Evolutionary conservation across 2,113 vertebrate genomes (phyloP).

Genomic region (Oryzias curvinotus): DNA sequence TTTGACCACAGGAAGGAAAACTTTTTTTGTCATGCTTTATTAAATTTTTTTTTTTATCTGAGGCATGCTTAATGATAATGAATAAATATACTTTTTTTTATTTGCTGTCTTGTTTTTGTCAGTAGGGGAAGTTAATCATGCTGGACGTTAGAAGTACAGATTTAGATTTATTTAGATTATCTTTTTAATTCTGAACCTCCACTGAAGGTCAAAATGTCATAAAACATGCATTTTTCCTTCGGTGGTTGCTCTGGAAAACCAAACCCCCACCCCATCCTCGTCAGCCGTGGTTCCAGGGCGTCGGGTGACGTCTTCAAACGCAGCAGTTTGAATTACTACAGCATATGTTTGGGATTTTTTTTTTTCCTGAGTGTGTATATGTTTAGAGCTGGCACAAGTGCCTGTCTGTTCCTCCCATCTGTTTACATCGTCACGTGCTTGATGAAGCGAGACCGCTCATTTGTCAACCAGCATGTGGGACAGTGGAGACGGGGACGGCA

Average conservation of each 20-base stretch:
- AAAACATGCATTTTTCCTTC: constrained; percentile 42
- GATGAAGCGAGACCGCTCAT: constrained; percentile 77
- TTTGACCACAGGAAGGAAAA: no score
- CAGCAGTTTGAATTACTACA: constrained; percentile 48
- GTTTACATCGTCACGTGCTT: constrained; percentile 76
- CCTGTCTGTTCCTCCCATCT: constrained; percentile 73
- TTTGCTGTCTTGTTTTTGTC: no score
- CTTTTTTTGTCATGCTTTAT: no score
- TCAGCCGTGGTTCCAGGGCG: constrained; percentile 29
- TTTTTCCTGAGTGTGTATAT: constrained; percentile 24
- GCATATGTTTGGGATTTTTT: constrained; percentile 61
- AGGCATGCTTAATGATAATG: no score
- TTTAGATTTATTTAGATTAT: no score
- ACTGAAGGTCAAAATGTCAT: constrained; percentile 35
- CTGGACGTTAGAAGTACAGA: no score
- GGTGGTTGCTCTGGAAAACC: constrained; percentile 28
- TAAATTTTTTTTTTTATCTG: no score
- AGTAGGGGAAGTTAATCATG: no score
- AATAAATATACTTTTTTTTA: no score
- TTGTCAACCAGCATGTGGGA: constrained; percentile 77
- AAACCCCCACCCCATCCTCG: constrained; percentile 31
- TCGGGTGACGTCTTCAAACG: constrained; percentile 42
- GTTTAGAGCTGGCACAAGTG: constrained; percentile 53
- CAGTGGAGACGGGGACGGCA: constrained; percentile 37
- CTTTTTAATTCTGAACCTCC: constrained; percentile 4